Evolutionary conservation across 2,888 invertebrate genomes (phyloP).

Genomic region (Amiota communis): DNA sequence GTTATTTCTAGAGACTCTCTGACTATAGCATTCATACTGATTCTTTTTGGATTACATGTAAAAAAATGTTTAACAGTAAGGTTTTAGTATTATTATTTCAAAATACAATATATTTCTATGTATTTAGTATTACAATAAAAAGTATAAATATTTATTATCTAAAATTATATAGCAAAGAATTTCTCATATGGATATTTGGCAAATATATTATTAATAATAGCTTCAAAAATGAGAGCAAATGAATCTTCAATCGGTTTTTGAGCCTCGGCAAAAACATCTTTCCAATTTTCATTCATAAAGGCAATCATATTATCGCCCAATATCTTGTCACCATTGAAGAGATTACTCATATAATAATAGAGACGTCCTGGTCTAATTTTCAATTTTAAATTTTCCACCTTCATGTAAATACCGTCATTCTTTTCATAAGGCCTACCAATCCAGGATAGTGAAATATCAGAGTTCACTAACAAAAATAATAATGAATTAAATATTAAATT

Average conservation of each 20-base stretch:
- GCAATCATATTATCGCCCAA: conserved; percentile 73
- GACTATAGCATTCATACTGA: too few relatives aligned
- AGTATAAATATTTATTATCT: too few relatives aligned
- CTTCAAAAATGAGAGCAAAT: conserved; percentile 63
- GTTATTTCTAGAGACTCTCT: too few relatives aligned
- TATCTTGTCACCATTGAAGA: conserved; percentile 74
- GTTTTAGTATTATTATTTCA: too few relatives aligned
- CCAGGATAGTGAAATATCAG: conserved; percentile 39
- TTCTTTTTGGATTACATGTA: too few relatives aligned
- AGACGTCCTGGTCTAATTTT: conserved; percentile 51
- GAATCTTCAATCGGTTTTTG: conserved; percentile 49
- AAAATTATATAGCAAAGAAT: conserved; percentile 35
- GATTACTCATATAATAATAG: conserved; percentile 65
- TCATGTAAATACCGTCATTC: conserved; percentile 64
- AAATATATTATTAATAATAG: conserved; percentile 70
- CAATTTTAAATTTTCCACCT: conserved; percentile 54
- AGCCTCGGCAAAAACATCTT: conserved; percentile 48
- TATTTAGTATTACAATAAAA: too few relatives aligned
- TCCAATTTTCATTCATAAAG: conserved; percentile 75
- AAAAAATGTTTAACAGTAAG: too few relatives aligned
- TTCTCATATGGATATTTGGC: conserved; percentile 59
- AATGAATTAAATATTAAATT: not conserved
- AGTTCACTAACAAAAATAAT: conserved; percentile 29
- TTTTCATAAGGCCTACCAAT: conserved; percentile 50
- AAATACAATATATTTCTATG: too few relatives aligned